Evolutionary conservation across 2,797 vertebrate species (phyloP), one percentile per base, ranked within the genome.

Genomic region (Myotis myotis): DNA sequence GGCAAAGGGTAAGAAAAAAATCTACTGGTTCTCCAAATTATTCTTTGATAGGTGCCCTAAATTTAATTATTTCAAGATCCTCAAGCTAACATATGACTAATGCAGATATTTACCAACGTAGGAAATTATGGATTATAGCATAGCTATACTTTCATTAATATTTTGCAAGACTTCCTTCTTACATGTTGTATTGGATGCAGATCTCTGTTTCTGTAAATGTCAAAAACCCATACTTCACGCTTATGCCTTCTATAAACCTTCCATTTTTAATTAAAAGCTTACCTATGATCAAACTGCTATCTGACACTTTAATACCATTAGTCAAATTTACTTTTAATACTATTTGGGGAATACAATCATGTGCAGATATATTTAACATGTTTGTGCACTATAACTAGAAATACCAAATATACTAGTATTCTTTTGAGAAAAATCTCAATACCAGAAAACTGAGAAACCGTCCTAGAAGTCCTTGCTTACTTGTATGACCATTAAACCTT

Each of bases 401-500:
- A 87, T 53, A 55, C 62, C 44, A 87, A 91, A 19, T 75, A 75
- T 71, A 15, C 47, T 47, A 47, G 47, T 47, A 75, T 64, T 41
- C 17, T 89, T 36, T 71, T 94, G 75, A 53, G 49, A 93, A 95
- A 89, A 30, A 51, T 33, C 0, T 68, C 0, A 89, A 33, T 88
- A 92, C 78, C 62, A 95, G 41, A 89, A 84, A 97, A 94, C 89
- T 94, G 81, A 97, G 84, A 76, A 89, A 96, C 89, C 62, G 55
- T 91, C 91, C 57, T 55, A 96, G 81, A 82, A 95, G 84, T 8
- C 23, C 95, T 78, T 87, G 28, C 13, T 81, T 91, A 19, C 16
- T 68, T 41, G 79, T 76, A 41, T n/a, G 64, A 70, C 81, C 78
- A 25, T 28, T 87, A 60, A 66, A 41, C 89, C 75, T 86, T 75